Evolutionary conservation across 2,888 invertebrate species (phyloP).

Genomic region (Pollenia labialis): DNA sequence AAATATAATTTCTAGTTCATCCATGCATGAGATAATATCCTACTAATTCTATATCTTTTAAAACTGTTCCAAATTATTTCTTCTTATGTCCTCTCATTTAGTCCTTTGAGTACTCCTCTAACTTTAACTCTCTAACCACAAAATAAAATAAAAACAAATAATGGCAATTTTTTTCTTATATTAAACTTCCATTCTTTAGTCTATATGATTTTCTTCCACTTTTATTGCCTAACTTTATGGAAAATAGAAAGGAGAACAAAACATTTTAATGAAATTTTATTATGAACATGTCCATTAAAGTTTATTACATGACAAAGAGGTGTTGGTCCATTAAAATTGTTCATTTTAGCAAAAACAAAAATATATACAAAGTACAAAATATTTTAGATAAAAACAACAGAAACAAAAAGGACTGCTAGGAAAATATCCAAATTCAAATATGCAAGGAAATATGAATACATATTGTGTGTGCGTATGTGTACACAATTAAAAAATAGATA

Average conservation of each 20-base stretch:
- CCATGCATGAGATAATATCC: neutral
- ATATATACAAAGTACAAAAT: conserved; percentile 48
- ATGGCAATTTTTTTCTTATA: conserved; percentile 22
- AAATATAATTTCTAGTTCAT: too few relatives aligned
- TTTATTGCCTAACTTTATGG: neutral
- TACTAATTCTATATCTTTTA: neutral
- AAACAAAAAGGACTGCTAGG: conserved; percentile 1
- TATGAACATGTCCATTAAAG: conserved; percentile 81
- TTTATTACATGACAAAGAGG: conserved; percentile 79
- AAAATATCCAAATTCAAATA: neutral
- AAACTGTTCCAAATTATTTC: conserved; percentile 4
- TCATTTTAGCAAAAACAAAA: conserved; percentile 62
- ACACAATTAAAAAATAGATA: neutral
- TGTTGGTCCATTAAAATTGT: conserved; percentile 71
- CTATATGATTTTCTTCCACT: conserved; percentile 32
- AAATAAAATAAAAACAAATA: conserved; percentile 29
- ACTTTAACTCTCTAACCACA: conserved; percentile 42
- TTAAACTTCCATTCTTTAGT: neutral
- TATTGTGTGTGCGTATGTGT: neutral
- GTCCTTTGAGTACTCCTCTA: neutral
- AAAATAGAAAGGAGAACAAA: conserved; percentile 46
- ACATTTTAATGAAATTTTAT: conserved; percentile 81
- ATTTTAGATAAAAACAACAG: conserved; percentile 31
- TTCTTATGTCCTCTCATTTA: neutral
- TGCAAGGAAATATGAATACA: neutral